Evolutionary conservation across 2,888 invertebrate species (phyloP).

Genomic region (Drosophila anceps): DNA sequence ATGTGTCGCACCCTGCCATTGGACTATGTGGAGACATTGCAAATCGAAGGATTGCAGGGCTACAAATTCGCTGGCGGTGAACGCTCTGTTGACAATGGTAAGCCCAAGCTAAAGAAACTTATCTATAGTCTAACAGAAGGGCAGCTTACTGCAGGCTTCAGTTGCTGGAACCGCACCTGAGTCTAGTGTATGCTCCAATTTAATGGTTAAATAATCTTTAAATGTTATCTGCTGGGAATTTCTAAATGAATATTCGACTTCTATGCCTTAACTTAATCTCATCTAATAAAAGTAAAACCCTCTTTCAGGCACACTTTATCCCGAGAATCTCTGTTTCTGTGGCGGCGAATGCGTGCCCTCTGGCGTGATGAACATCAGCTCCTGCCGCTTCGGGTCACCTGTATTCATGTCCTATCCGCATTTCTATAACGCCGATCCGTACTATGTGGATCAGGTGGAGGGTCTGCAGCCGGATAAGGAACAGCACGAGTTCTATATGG

Average conservation of each 20-base stretch:
- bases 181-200: too few relatives aligned
- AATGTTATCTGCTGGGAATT: too few relatives aligned
- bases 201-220: too few relatives aligned
- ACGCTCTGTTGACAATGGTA: conserved; percentile 90
- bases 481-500: conserved; percentile 91
- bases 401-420: conserved; percentile 94
- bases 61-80: conserved; percentile 89
- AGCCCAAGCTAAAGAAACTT: conserved; percentile 20
- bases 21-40: conserved; percentile 87
- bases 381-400: conserved; percentile 92
- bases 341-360: conserved; percentile 90
- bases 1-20: conserved; percentile 90
- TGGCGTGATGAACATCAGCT: conserved; percentile 91
- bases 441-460: conserved; percentile 87
- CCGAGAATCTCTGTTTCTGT: conserved; percentile 90
- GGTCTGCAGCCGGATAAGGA: conserved; percentile 89
- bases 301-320: conserved; percentile 87
- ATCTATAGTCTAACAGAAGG: background rate
- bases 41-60: conserved; percentile 87
- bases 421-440: conserved; percentile 91
- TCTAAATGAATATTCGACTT: too few relatives aligned
- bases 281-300: too few relatives aligned
- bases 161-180: too few relatives aligned
- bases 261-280: too few relatives aligned
- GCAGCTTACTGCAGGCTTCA: background rate